Conservation (phyloP, 1,140 invertebrate genomes). For the Sitobion miscanthi region DNA sequence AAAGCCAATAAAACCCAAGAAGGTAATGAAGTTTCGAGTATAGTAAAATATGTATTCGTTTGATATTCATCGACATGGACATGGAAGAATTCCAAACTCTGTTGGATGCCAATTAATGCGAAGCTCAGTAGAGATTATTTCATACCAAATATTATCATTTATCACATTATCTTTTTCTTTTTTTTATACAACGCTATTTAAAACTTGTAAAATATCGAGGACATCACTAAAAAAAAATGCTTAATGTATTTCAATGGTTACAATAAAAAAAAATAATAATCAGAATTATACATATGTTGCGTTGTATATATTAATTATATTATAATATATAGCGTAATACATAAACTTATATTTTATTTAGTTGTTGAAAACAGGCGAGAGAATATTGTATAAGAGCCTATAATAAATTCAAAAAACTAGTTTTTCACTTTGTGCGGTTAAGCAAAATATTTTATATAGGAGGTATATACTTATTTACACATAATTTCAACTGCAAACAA, state of each 20-base stretch:
- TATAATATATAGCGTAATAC: not conserved
- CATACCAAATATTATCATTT: not conserved
- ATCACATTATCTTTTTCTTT: not conserved
- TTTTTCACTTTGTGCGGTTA: not conserved
- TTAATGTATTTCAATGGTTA: not conserved
- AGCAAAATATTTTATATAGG: not conserved
- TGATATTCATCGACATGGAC: not conserved
- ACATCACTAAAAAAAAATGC: not conserved
- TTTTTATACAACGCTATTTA: not conserved
- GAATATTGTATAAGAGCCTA: not conserved
- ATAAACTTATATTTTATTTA: constrained; percentile 20
- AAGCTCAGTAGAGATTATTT: not conserved
- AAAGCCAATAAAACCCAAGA: not conserved
- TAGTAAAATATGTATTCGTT: constrained; percentile 7
- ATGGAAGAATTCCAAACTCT: constrained; percentile 42
- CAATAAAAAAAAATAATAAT: not conserved
- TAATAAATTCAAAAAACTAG: constrained; percentile 35
- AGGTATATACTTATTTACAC: not conserved
- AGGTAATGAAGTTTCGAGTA: constrained; percentile 17
- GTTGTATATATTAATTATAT: not conserved
- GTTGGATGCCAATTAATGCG: constrained; percentile 50
- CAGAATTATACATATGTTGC: not conserved
- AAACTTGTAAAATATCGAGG: not conserved
- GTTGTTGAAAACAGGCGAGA: not conserved
- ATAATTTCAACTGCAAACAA: constrained; percentile 13